Evolutionary conservation across 2,797 vertebrate species (phyloP).

Genomic region (Lepus townsendii): DNA sequence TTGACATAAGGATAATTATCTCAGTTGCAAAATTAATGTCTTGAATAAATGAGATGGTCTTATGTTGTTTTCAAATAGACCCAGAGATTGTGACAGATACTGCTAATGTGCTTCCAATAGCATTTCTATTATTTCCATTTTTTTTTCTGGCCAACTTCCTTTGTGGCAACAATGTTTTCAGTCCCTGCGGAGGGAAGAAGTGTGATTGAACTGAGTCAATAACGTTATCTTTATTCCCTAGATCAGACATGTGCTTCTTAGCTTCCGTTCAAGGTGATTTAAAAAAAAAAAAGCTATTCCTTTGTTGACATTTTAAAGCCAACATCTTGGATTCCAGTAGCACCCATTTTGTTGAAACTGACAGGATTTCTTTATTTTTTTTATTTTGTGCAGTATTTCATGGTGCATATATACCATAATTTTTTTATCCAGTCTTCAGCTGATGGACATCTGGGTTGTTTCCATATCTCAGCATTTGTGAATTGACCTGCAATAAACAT

Average conservation of each 20-base stretch:
- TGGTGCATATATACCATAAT: no score
- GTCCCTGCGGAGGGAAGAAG: neutral
- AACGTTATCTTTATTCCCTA: neutral
- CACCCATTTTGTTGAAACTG: no score
- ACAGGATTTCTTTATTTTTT: no score
- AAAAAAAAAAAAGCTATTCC: neutral
- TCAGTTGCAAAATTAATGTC: neutral
- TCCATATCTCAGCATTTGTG: no score
- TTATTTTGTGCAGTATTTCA: no score
- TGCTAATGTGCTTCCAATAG: neutral
- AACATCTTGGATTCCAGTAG: neutral
- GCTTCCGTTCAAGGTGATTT: neutral
- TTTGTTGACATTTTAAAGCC: neutral
- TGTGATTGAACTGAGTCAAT: neutral
- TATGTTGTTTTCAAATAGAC: neutral
- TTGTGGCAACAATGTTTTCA: neutral
- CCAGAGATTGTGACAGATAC: neutral
- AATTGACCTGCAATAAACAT: no score
- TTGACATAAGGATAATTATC: neutral
- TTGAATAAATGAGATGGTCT: neutral
- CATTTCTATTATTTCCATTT: slow-evolving; percentile 28
- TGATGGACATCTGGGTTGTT: no score
- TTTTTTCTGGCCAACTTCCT: neutral
- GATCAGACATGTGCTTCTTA: neutral
- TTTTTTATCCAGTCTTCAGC: no score